These are phyloP conservation scores for Drosophila nigrodunni DNA, from an alignment of 1,140 invertebrate genomes.

Conservation along the genomic window DNA sequence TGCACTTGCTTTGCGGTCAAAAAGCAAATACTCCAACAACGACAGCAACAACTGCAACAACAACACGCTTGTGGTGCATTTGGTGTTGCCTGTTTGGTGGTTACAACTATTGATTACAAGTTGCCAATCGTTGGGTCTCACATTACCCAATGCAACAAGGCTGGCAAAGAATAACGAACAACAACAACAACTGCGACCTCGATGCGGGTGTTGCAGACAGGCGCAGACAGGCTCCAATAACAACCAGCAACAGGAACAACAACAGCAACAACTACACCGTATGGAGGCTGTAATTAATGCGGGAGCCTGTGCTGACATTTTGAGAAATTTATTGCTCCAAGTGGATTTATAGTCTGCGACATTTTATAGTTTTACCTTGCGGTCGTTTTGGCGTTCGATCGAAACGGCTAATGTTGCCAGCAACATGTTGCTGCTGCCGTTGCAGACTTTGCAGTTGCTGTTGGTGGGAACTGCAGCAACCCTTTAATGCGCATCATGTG, in stretches of 20 bases:
- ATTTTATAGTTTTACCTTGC: slow-evolving; percentile 80
- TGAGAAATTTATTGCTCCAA: slow-evolving; percentile 82
- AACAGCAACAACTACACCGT: slow-evolving; percentile 42
- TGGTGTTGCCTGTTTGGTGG: slow-evolving; percentile 63
- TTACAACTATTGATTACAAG: slow-evolving; percentile 82
- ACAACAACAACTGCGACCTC: slow-evolving; percentile 35
- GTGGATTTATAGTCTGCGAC: slow-evolving; percentile 83
- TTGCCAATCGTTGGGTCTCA: slow-evolving; percentile 67
- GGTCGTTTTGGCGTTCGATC: slow-evolving; percentile 50
- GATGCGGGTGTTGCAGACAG: slow-evolving; percentile 75
- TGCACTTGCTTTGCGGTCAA: slow-evolving; percentile 79
- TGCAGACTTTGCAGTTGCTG: slow-evolving; percentile 31
- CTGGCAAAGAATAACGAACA: slow-evolving; percentile 19
- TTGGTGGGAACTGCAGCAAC: slow-evolving; percentile 47
- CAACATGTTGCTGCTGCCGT: slow-evolving; percentile 42
- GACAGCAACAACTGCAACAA: slow-evolving; percentile 18
- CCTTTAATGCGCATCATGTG: slow-evolving; percentile 81
- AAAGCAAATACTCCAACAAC: slow-evolving; percentile 43
- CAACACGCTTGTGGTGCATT: slow-evolving; percentile 45
- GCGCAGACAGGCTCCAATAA: slow-evolving; percentile 57
- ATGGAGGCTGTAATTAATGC: slow-evolving; percentile 81
- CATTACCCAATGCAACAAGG: slow-evolving; percentile 60
- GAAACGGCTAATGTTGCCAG: slow-evolving; percentile 45
- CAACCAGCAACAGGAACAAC: slow-evolving; percentile 32
- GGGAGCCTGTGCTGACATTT: slow-evolving; percentile 82